Conservation (phyloP, 1,140 invertebrate species). For the Trichonephila clavata region DNA sequence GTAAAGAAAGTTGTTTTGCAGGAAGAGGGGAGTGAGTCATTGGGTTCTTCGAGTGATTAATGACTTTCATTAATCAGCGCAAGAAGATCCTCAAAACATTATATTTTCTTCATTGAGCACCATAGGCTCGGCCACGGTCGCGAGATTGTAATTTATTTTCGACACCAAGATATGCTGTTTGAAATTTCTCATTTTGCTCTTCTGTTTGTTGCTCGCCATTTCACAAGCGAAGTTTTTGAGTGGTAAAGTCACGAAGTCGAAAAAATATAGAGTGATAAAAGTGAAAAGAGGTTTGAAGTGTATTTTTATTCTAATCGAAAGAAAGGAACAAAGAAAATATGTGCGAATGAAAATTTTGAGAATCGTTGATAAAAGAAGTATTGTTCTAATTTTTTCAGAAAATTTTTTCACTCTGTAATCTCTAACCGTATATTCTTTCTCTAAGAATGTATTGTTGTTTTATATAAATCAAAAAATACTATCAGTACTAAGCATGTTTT, state of each 20-base stretch:
- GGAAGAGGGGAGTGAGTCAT: slow-evolving; percentile 10
- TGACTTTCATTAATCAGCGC: slow-evolving; percentile 46
- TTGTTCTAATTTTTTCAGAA: no score
- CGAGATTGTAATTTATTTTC: slow-evolving; percentile 22
- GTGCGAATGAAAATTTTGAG: neutral
- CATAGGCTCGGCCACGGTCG: neutral
- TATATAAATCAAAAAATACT: no score
- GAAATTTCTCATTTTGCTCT: neutral
- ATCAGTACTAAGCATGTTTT: no score
- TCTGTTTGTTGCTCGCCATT: neutral
- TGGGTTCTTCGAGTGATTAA: slow-evolving; percentile 15
- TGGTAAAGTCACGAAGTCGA: neutral
- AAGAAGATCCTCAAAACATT: neutral
- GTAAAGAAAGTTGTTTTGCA: slow-evolving; percentile 24
- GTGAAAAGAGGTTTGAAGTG: neutral
- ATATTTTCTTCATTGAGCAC: neutral
- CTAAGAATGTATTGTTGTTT: no score
- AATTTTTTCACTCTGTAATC: neutral
- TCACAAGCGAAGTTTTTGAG: neutral
- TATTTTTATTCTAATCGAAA: no score
- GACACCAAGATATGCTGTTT: neutral
- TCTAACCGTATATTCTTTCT: no score
- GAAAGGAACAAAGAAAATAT: neutral
- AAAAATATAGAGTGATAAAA: neutral
- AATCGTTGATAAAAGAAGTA: no score